These are phyloP conservation scores for Alcedo quadribrachys DNA, from an alignment of 2,797 vertebrate species.

Conservation along the genomic window DNA sequence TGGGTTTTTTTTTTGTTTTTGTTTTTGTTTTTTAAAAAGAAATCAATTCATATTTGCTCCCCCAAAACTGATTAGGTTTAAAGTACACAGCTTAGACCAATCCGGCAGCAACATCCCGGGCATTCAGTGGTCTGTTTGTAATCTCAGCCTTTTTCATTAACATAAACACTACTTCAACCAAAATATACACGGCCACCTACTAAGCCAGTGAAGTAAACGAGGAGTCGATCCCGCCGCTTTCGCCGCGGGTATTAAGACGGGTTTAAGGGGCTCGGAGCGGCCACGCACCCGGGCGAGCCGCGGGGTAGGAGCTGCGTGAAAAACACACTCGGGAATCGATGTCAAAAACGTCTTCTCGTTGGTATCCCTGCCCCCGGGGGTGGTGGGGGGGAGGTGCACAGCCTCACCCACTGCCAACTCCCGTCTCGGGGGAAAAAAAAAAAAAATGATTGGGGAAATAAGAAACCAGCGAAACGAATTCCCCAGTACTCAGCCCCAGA, in stretches of 20 bases:
- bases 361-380: not conserved
- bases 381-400: rapidly evolving
- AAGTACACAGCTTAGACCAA: conserved; percentile 71
- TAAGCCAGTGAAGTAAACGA: conserved; percentile 80
- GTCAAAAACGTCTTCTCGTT: rapidly evolving
- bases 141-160: conserved; percentile 89
- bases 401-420: not conserved
- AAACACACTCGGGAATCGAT: not conserved
- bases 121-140: conserved; percentile 90
- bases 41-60: not conserved
- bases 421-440: not conserved
- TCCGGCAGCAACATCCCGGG: conserved; percentile 75
- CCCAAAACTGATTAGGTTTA: conserved; percentile 71
- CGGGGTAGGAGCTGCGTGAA: not conserved
- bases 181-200: conserved; percentile 98
- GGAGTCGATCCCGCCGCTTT: conserved; percentile 4
- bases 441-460: too few species aligned
- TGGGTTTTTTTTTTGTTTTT: too few species aligned
- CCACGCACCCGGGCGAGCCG: not conserved
- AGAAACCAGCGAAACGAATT: not conserved
- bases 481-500: not conserved
- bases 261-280: not conserved
- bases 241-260: not conserved
- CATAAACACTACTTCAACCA: conserved; percentile 94
- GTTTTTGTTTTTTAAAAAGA: not conserved